These are phyloP conservation scores for Lordiphosa collinella DNA, from an alignment of 1,140 invertebrate species.

Conservation along the genomic window DNA sequence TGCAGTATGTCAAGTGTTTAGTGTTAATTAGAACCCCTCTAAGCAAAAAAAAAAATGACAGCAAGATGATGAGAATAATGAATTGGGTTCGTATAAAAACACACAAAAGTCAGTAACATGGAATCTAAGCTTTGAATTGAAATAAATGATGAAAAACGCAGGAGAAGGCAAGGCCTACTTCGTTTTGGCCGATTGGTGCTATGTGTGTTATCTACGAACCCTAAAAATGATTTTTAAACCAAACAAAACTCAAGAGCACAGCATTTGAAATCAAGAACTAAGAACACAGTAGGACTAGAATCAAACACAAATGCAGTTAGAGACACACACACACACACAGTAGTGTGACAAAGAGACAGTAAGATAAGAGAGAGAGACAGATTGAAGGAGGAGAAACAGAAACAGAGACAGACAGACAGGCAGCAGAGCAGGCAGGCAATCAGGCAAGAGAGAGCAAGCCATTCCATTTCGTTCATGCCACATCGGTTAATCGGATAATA, in stretches of 20 bases:
- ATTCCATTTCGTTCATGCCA: constrained; percentile 48
- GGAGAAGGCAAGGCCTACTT: too few relatives aligned
- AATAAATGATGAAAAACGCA: too few relatives aligned
- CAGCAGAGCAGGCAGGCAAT: constrained; percentile 15
- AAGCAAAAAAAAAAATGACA: not conserved
- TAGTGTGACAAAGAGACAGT: constrained; percentile 27
- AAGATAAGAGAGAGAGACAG: constrained; percentile 25
- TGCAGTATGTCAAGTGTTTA: constrained; percentile 1
- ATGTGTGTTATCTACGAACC: too few relatives aligned
- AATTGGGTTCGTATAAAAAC: constrained; percentile 3
- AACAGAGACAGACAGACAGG: constrained; percentile 26
- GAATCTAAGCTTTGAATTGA: too few relatives aligned
- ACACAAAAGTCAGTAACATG: too few relatives aligned
- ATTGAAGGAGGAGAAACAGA: constrained; percentile 19
- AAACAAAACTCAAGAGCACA: constrained; percentile 49
- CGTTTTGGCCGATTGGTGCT: too few relatives aligned
- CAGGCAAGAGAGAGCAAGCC: constrained; percentile 40
- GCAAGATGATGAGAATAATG: constrained; percentile 1
- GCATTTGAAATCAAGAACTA: constrained; percentile 23
- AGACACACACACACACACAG: constrained; percentile 3
- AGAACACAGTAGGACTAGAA: constrained; percentile 18
- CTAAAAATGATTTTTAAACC: constrained; percentile 11
- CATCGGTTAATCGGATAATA: constrained; percentile 28
- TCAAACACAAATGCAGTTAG: too few relatives aligned
- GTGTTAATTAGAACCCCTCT: constrained; percentile 1